Percentiles rank a stretch among this genome's conserved stretches.
phyloP scores from a whole-genome alignment of 2,113 vertebrate species.

The Prietella phreatophila region DNA sequence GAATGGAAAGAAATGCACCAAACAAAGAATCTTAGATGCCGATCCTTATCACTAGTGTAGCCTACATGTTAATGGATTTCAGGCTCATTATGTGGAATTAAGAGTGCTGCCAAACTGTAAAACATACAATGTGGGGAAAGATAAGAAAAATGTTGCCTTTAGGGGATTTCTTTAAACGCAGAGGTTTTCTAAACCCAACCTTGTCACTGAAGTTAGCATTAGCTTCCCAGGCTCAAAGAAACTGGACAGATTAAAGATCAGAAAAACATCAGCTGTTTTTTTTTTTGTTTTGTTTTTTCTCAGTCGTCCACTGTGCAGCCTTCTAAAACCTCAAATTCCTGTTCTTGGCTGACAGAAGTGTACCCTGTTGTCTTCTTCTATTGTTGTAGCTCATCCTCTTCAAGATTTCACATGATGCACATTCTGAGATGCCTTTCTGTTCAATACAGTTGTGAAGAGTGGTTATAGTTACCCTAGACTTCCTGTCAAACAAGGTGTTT shows the following conservation, averaged over 20 bases:
- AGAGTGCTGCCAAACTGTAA: conserved; percentile 25
- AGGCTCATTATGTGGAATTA: conserved; percentile 72
- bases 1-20: conserved; percentile 57
- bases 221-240: conserved; percentile 54
- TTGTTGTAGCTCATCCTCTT: background rate
- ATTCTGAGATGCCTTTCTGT: background rate
- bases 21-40: conserved; percentile 62
- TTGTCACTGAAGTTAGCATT: conserved; percentile 37
- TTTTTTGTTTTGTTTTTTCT: background rate
- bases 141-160: conserved; percentile 70
- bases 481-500: background rate
- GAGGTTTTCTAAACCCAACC: conserved; percentile 60
- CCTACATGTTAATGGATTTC: conserved; percentile 76
- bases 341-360: background rate
- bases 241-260: background rate
- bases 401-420: background rate
- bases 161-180: conserved; percentile 68
- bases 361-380: background rate
- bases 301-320: background rate
- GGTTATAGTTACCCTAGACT: background rate
- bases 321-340: background rate
- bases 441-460: background rate
- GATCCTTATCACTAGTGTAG: conserved; percentile 65
- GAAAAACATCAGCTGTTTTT: background rate
- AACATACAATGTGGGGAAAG: conserved; percentile 48